Conservation (phyloP, 2,113 vertebrate species). For the Riparia riparia region DNA sequence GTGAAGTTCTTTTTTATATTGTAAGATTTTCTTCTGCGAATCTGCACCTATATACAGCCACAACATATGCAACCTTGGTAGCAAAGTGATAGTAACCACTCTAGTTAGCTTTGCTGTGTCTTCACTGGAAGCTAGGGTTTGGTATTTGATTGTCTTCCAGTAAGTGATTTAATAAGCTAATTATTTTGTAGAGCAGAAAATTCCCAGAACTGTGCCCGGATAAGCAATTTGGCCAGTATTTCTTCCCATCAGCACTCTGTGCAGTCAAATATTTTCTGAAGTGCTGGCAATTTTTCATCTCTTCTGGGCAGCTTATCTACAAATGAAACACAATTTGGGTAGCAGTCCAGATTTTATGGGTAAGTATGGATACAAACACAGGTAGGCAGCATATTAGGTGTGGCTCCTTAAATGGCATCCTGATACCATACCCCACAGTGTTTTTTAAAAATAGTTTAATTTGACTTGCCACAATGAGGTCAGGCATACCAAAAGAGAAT, state of each 20-base stretch:
- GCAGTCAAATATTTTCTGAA: slow-evolving; percentile 11
- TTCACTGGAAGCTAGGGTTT: background rate
- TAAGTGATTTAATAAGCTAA: slow-evolving; percentile 41
- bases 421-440: background rate
- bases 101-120: background rate
- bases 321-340: background rate
- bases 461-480: background rate
- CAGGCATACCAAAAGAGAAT: background rate
- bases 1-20: background rate
- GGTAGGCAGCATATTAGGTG: background rate
- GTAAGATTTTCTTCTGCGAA: background rate
- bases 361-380: background rate
- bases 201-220: slow-evolving; percentile 1
- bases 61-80: background rate
- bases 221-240: slow-evolving; percentile 38
- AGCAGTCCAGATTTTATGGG: background rate
- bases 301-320: background rate
- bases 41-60: background rate
- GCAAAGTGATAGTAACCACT: background rate
- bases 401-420: background rate
- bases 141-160: slow-evolving; percentile 37
- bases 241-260: slow-evolving; percentile 16
- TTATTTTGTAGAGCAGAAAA: slow-evolving; percentile 49
- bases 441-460: background rate
- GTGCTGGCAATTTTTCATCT: slow-evolving; percentile 20